Evolutionary conservation across 2,113 vertebrate genomes (phyloP), one percentile per base, ranked within the genome.

Genomic region (Tachuris rubrigastra): DNA sequence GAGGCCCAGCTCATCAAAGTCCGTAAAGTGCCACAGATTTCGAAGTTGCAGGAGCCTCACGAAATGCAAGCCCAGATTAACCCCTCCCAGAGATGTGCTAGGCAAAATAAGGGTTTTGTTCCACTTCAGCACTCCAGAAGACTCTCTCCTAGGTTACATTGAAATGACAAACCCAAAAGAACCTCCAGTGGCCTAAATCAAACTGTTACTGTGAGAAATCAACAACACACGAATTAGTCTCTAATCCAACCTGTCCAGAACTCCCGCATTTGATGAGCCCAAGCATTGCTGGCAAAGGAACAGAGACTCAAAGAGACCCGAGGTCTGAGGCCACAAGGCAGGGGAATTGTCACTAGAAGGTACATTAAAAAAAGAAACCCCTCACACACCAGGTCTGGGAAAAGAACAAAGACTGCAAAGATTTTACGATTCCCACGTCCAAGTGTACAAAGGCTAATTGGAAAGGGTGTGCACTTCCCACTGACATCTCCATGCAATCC

Each of bases 31-130:
- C 35, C 58, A 44, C 56, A 12, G 20, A 52, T 7, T 46, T 41
- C 39, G 0, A 1, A 82, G 22, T 18, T 63, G 19, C 8, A 66
- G 46, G 53, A 74, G 2, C 27, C 69, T 49, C 33, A 18, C 0
- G 31, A 86, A 63, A 83, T 31, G 3, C 37, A 82, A 91, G 69
- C 25, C 25, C 37, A 50, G 20, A 63, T 46, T 16, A 47, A 46
- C 3, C 35, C 15, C 20, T 16, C 24, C 41, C 31, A 30, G 33
- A 69, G 62, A 56, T 6, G 4, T 11, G 15, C 56, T 30, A 50
- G 67, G 39, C 93, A 73, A 73, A 31, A 28, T 21, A 24, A 87
- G 73, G 65, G n/a, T 58, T 17, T 3, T 28, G 30, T 50, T 84
- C 49, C 55, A 22, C 56, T 65, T 35, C 33, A 73, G 71, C 79